Evolutionary conservation across 2,888 invertebrate genomes (phyloP), one percentile per base, ranked within the genome.

Genomic region (Amphipoea oculea): DNA sequence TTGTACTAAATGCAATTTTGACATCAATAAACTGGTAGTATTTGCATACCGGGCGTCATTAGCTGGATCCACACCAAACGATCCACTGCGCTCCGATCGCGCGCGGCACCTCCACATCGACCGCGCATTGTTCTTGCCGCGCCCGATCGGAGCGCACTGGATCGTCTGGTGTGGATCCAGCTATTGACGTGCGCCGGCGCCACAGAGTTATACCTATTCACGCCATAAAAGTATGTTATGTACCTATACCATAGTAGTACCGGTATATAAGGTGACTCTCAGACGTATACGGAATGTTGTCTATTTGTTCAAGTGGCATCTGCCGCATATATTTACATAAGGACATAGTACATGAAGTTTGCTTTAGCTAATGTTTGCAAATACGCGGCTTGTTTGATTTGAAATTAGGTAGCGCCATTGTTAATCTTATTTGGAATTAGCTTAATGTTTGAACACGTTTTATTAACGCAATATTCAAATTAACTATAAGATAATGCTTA

Each of bases 11-110:
- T 85, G 86, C 82, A 89, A 86, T 90, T 88, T 90, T 88, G 90
- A 89, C 90, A 90, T 88, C 83, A 81, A 89, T 91, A 90, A 91
- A 91, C 91, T 88, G 88, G 90, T 89, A 88, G 78, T 89, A 94
- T 94, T 94, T 91, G 92, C 94, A 94, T 94, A 94, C 92, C 84
- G 83, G 92, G 82, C 90, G 91, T 89, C 91, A 92, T n/a, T n/a
- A n/a, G n/a, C n/a, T n/a, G n/a, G n/a, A n/a, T n/a, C n/a, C n/a
- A n/a, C n/a, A n/a, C n/a, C n/a, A n/a, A n/a, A n/a, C n/a, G n/a
- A n/a, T n/a, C n/a, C n/a, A n/a, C n/a, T n/a, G n/a, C n/a, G n/a
- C n/a, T n/a, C n/a, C n/a, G n/a, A n/a, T n/a, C n/a, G n/a, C n/a
- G n/a, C n/a, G n/a, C n/a, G n/a, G n/a, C n/a, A n/a, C n/a, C n/a